These are phyloP conservation scores for Cheumatopsyche charites DNA, from an alignment of 1,140 invertebrate genomes.

Conservation along the genomic window DNA sequence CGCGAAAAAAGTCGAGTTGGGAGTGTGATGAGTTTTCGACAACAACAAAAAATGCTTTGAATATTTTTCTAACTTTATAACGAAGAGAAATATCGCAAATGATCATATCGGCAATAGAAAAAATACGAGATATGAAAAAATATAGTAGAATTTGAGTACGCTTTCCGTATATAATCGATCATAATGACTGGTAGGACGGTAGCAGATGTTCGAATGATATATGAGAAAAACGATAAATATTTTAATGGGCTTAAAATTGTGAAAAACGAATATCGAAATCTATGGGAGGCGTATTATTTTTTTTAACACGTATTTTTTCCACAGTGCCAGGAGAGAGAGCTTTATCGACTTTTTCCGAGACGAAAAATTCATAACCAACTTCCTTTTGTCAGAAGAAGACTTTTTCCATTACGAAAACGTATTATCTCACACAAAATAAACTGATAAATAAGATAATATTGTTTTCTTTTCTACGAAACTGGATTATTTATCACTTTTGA, in stretches of 20 bases:
- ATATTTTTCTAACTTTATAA: no score
- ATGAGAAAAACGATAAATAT: slow-evolving; percentile 14
- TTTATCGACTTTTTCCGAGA: slow-evolving; percentile 20
- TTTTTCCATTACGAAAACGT: slow-evolving; percentile 2
- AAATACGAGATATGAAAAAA: no score
- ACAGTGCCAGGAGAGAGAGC: not conserved
- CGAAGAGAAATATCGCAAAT: no score
- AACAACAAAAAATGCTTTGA: no score
- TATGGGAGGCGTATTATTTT: not conserved
- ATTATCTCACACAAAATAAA: not conserved
- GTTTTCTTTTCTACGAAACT: no score
- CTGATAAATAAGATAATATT: no score
- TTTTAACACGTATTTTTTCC: not conserved
- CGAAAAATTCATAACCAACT: slow-evolving; percentile 5
- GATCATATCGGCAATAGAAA: no score
- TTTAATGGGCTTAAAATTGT: slow-evolving; percentile 23
- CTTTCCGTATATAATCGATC: slow-evolving; percentile 12
- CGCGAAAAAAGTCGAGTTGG: no score
- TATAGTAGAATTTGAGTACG: not conserved
- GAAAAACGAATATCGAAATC: slow-evolving; percentile 8
- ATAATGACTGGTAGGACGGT: not conserved
- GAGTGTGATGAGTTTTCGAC: no score
- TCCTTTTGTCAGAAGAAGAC: slow-evolving; percentile 3
- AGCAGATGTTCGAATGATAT: slow-evolving; percentile 24
- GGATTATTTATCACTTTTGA: no score